Evolutionary conservation across 2,888 invertebrate species (phyloP).

Genomic region (Anthrax anthrax): DNA sequence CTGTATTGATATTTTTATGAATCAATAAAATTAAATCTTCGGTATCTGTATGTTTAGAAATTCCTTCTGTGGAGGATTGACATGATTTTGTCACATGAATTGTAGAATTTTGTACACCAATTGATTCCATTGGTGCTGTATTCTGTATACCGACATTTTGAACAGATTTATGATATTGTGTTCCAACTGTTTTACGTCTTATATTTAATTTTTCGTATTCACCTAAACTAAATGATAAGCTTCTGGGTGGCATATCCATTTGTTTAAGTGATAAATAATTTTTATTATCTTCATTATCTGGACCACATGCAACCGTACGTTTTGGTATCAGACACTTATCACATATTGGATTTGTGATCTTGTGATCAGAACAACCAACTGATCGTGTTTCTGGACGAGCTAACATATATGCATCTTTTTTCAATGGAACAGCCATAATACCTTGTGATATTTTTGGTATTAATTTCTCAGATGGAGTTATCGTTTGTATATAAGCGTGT

Average conservation of each 20-base stretch:
- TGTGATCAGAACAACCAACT: conserved; percentile 39
- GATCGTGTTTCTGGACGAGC: conserved; percentile 34
- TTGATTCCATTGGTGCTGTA: conserved; percentile 15
- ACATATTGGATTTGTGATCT: conserved; percentile 36
- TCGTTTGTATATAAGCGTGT: conserved; percentile 22
- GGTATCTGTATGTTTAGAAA: conserved; percentile 33
- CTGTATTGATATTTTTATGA: conserved; percentile 20
- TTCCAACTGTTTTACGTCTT: conserved; percentile 24
- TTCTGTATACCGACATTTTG: conserved; percentile 7
- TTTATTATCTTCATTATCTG: conserved; percentile 20
- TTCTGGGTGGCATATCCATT: conserved; percentile 36
- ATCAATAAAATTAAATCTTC: conserved; percentile 22
- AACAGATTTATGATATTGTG: conserved; percentile 18
- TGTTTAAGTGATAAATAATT: conserved; percentile 33
- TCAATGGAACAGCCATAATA: conserved; percentile 21
- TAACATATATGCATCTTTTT: conserved; percentile 23
- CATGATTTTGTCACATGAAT: conserved; percentile 17
- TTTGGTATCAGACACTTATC: conserved; percentile 38
- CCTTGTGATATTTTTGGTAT: conserved; percentile 20
- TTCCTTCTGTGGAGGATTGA: conserved; percentile 20
- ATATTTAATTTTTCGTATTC: conserved; percentile 37
- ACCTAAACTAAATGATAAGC: conserved; percentile 45
- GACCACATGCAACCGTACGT: conserved; percentile 43
- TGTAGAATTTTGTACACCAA: conserved; percentile 21
- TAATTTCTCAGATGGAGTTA: conserved; percentile 17